These are phyloP conservation scores for Barbus barbus DNA, from an alignment of 2,113 vertebrate genomes.

Conservation along the genomic window DNA sequence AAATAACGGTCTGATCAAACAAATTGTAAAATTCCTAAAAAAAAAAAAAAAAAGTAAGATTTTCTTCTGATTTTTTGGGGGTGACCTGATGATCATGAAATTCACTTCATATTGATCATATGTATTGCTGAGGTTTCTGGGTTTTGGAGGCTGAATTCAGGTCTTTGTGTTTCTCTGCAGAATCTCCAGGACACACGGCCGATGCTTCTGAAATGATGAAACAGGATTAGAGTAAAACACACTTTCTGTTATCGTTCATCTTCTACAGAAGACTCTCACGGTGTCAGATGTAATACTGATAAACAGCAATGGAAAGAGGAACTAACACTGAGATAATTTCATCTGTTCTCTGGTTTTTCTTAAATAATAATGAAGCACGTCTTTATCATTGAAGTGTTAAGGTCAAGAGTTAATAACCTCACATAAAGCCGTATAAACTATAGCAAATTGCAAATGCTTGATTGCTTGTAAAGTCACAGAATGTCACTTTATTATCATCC, in stretches of 20 bases:
- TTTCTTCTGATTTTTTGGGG: background rate
- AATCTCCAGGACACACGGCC: background rate
- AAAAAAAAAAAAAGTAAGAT: no score
- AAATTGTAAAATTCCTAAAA: background rate
- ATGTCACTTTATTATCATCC: background rate
- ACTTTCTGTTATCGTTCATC: no score
- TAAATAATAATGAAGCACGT: no score
- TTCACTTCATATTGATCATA: conserved; percentile 57
- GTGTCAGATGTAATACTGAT: no score
- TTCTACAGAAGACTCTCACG: no score
- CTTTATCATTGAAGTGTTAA: no score
- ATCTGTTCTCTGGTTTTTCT: background rate
- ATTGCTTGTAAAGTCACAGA: no score
- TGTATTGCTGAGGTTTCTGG: conserved; percentile 72
- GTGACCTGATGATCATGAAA: background rate
- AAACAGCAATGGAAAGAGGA: background rate
- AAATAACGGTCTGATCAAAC: background rate
- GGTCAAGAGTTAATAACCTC: no score
- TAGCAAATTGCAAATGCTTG: no score
- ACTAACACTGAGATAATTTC: background rate
- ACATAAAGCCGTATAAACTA: no score
- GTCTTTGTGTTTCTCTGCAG: conserved; percentile 58
- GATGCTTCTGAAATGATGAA: background rate
- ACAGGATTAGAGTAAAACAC: no score
- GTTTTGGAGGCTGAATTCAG: conserved; percentile 65